phyloP scores from a whole-genome alignment of 2,113 vertebrate species.

The Hyla sarda region DNA sequence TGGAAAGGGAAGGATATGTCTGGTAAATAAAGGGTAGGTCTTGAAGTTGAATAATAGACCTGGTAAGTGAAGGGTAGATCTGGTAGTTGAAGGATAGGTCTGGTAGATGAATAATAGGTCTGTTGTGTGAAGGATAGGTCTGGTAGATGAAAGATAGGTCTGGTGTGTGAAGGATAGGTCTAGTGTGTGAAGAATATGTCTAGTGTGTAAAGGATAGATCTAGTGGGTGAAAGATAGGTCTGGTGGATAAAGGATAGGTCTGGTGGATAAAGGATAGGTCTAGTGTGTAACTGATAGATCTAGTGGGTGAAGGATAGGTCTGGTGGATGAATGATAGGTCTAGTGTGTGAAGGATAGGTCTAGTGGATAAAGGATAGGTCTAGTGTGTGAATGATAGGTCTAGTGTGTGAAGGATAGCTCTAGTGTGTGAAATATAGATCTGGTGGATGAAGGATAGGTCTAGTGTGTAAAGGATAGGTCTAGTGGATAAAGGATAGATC shows the following conservation, averaged over 20 bases:
- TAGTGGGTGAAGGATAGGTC: too few species aligned
- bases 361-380: neutral
- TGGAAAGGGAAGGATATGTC: neutral
- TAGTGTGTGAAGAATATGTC: too few species aligned
- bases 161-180: too few species aligned
- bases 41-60: too few species aligned
- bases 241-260: neutral
- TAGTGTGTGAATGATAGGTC: neutral
- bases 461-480: neutral
- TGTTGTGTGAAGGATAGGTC: neutral
- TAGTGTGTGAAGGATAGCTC: neutral
- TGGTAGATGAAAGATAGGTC: neutral
- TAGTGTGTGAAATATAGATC: neutral
- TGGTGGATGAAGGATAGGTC: neutral
- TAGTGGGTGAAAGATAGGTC: neutral
- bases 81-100: too few species aligned
- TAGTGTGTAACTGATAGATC: neutral
- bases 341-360: neutral
- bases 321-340: too few species aligned
- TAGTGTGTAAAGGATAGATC: too few species aligned
- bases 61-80: neutral
- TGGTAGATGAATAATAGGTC: too few species aligned
- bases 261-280: neutral
- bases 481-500: neutral
- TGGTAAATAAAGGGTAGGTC: neutral